phyloP scores from a whole-genome alignment of 2,888 invertebrate species.

The Ariolimax columbianus region DNA sequence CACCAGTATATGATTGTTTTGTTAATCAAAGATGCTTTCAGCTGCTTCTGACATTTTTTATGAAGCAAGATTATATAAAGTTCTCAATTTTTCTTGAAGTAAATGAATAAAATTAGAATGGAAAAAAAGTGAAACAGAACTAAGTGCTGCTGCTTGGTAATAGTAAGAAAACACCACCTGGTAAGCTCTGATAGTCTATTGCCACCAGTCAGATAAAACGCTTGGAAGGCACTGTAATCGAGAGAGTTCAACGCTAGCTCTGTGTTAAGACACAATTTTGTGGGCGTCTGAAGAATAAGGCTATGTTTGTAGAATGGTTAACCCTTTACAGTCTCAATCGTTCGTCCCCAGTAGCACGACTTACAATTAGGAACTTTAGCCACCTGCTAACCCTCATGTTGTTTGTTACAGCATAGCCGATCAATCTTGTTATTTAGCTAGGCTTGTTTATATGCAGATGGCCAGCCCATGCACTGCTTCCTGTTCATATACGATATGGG shows the following conservation, averaged over 20 bases:
- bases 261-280: slow-evolving; percentile 48
- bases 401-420: no score
- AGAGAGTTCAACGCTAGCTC: slow-evolving; percentile 53
- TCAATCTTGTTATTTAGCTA: no score
- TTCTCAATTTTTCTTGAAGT: not conserved
- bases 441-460: no score
- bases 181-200: slow-evolving; percentile 29
- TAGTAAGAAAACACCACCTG: slow-evolving; percentile 41
- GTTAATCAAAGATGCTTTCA: not conserved
- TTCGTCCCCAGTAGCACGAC: no score
- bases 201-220: slow-evolving; percentile 52
- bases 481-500: no score
- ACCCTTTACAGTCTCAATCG: no score
- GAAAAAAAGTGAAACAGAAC: not conserved
- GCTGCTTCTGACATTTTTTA: not conserved
- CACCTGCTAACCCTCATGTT: no score
- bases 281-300: not conserved
- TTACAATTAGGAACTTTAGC: no score
- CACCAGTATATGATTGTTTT: not conserved
- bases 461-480: no score
- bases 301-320: not conserved
- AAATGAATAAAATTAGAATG: not conserved
- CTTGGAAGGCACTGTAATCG: slow-evolving; percentile 50
- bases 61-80: not conserved
- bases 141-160: slow-evolving; percentile 44